Percentiles rank a stretch among this genome's conserved stretches.
Evolutionary conservation across 2,888 invertebrate genomes (phyloP).

Genomic region (Cybosia mesomella): DNA sequence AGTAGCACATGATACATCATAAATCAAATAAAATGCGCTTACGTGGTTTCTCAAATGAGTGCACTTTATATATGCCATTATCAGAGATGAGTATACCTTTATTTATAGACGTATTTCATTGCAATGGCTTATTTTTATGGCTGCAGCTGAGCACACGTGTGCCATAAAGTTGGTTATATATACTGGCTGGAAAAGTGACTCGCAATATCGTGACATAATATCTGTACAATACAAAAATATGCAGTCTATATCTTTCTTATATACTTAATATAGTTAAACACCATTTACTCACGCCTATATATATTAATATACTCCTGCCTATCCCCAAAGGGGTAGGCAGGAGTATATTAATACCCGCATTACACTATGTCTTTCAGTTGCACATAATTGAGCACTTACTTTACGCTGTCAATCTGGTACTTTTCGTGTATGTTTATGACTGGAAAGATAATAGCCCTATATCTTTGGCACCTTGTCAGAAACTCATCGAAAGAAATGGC

Average conservation of each 20-base stretch:
- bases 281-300: too few relatives aligned
- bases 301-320: not conserved
- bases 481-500: not conserved
- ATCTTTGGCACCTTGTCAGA: not conserved
- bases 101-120: conserved; percentile 1
- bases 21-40: not conserved
- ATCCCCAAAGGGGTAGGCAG: too few relatives aligned
- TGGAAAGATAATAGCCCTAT: too few relatives aligned
- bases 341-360: too few relatives aligned
- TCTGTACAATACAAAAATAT: not conserved
- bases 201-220: not conserved
- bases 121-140: conserved; percentile 1
- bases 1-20: not conserved
- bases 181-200: conserved; percentile 4
- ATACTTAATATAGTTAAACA: too few relatives aligned
- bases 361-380: too few relatives aligned
- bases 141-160: conserved; percentile 3
- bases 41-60: not conserved
- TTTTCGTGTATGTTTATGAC: too few relatives aligned
- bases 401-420: too few relatives aligned
- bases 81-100: not conserved
- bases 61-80: not conserved
- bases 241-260: too few relatives aligned
- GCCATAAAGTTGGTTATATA: not conserved
- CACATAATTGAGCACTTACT: too few relatives aligned